These are phyloP conservation scores for Dendroctonus valens DNA, from an alignment of 1,140 invertebrate genomes.

Conservation along the genomic window DNA sequence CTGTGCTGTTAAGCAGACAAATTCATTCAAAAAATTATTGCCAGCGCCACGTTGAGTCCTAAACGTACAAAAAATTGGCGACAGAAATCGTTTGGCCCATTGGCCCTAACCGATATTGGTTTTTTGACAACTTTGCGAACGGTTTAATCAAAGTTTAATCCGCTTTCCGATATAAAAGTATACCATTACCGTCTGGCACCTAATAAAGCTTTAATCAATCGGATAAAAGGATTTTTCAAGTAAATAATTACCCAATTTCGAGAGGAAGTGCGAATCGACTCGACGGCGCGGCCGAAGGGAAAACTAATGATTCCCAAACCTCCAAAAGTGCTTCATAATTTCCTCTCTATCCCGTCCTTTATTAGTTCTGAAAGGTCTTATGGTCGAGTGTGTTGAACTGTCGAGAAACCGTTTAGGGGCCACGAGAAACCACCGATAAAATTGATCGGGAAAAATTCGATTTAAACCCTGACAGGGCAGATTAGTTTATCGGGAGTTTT, in stretches of 20 bases:
- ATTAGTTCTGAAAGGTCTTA: not conserved
- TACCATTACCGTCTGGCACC: no score
- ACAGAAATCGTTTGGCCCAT: no score
- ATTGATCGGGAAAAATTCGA: not conserved
- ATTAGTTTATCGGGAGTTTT: no score
- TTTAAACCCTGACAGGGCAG: no score
- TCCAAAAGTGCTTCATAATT: constrained; percentile 8
- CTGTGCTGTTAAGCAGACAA: no score
- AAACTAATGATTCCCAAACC: constrained; percentile 4
- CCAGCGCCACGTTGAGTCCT: no score
- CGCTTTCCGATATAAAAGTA: not conserved
- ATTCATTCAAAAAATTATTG: no score
- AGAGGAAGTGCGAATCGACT: constrained; percentile 2
- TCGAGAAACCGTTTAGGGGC: not conserved
- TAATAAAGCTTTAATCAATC: not conserved
- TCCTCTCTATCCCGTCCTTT: constrained; percentile 3
- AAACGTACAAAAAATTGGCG: no score
- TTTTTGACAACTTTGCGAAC: no score
- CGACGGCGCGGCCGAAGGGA: not conserved
- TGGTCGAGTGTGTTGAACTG: constrained; percentile 1
- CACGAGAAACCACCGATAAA: not conserved
- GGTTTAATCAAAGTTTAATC: no score
- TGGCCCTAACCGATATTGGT: no score
- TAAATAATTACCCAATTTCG: constrained; percentile 7
- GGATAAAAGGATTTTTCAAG: not conserved